phyloP scores from a whole-genome alignment of 2,113 vertebrate species.

The Ranitomeya variabilis region DNA sequence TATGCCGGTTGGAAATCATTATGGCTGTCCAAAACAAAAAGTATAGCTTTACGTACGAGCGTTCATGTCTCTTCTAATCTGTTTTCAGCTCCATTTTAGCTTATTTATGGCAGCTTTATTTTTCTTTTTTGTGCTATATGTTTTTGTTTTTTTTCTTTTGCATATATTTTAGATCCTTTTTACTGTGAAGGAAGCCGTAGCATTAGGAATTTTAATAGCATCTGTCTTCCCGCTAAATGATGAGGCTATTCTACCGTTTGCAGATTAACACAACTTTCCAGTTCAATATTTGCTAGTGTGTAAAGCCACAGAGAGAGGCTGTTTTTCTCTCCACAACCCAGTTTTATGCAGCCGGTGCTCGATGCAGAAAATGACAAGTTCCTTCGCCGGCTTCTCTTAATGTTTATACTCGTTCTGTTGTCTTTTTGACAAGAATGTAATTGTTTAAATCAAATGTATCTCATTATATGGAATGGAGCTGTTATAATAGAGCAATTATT shows the following conservation, averaged over 20 bases:
- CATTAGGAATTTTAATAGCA: not conserved
- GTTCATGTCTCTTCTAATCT: too few relatives aligned
- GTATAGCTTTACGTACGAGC: too few relatives aligned
- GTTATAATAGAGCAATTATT: not conserved
- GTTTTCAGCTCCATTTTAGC: too few relatives aligned
- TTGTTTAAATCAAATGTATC: not conserved
- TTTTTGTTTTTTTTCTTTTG: too few relatives aligned
- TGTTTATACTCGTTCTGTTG: not conserved
- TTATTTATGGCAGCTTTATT: too few relatives aligned
- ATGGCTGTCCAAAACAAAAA: too few relatives aligned
- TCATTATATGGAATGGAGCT: not conserved
- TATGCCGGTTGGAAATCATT: too few relatives aligned
- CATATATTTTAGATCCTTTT: too few relatives aligned
- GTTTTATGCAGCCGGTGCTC: not conserved
- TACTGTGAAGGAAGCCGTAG: not conserved
- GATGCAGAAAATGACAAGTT: not conserved
- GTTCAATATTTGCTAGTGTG: not conserved
- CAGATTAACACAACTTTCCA: not conserved
- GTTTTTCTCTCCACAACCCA: not conserved
- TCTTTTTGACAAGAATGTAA: not conserved
- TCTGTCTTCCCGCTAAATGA: not conserved
- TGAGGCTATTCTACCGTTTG: not conserved
- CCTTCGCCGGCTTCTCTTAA: not conserved
- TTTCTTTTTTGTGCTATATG: too few relatives aligned
- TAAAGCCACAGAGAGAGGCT: not conserved